Conservation (phyloP, 1,140 invertebrate genomes). For the roundworm (Caenorhabditis elegans) region DNA sequence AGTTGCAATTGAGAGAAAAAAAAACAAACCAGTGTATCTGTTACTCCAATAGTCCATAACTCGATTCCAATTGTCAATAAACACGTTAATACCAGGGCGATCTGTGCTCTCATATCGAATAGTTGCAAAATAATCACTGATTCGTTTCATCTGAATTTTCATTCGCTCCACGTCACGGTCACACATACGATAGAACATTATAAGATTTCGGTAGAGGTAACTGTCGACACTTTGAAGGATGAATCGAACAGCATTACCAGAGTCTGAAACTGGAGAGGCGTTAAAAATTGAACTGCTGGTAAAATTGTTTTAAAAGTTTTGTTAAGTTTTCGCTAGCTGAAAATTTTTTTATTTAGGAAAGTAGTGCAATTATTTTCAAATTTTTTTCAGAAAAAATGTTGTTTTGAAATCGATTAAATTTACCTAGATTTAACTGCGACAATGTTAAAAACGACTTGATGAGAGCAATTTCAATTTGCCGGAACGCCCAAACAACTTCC, state of each 20-base stretch:
- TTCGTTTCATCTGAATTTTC: background rate
- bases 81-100: too few species aligned
- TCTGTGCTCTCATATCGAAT: background rate
- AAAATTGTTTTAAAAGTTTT: too few species aligned
- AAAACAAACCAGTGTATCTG: too few species aligned
- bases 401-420: too few species aligned
- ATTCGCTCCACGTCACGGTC: background rate
- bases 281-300: too few species aligned
- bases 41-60: too few species aligned
- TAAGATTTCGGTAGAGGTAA: background rate
- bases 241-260: background rate
- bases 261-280: background rate
- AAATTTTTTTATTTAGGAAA: too few species aligned
- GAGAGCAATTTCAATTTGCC: background rate
- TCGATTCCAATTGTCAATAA: too few species aligned
- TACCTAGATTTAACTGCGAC: background rate
- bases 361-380: too few species aligned
- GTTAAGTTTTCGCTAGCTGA: too few species aligned
- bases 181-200: background rate
- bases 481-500: background rate
- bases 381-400: too few species aligned
- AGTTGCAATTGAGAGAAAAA: too few species aligned
- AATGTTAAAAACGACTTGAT: background rate
- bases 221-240: background rate
- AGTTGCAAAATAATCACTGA: background rate